These are phyloP conservation scores for Holacanthus passer DNA, from an alignment of 2,113 vertebrate species.

Conservation along the genomic window DNA sequence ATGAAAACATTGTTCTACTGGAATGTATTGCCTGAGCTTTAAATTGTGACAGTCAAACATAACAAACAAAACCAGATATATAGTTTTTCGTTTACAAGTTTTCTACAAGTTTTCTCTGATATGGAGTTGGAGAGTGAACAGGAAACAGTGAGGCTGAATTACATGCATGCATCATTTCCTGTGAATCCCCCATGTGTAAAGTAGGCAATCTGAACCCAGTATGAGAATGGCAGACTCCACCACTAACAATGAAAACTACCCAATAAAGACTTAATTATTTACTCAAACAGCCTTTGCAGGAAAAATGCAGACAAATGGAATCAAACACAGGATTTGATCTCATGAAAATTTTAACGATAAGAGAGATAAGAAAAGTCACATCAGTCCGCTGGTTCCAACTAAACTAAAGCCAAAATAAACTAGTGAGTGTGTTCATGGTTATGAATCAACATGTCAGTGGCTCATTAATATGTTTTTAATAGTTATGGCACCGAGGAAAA, in stretches of 20 bases:
- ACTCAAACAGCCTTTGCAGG: background rate
- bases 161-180: background rate
- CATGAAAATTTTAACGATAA: too few relatives aligned
- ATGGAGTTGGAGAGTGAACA: background rate
- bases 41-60: background rate
- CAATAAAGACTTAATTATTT: background rate
- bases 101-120: too few relatives aligned
- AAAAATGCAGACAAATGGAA: background rate
- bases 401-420: background rate
- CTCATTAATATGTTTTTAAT: constrained; percentile 2
- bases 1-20: background rate
- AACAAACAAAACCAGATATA: too few relatives aligned
- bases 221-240: background rate
- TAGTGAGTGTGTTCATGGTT: background rate
- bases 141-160: background rate
- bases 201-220: background rate
- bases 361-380: too few relatives aligned
- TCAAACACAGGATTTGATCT: background rate
- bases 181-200: background rate
- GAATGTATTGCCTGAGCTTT: background rate
- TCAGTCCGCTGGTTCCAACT: too few relatives aligned
- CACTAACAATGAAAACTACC: background rate
- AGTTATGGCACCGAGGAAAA: constrained; percentile 4
- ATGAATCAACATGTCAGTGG: background rate
- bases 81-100: too few relatives aligned